Evolutionary conservation across 2,888 invertebrate genomes (phyloP).

Genomic region (Nephrocerus scutellatus): DNA sequence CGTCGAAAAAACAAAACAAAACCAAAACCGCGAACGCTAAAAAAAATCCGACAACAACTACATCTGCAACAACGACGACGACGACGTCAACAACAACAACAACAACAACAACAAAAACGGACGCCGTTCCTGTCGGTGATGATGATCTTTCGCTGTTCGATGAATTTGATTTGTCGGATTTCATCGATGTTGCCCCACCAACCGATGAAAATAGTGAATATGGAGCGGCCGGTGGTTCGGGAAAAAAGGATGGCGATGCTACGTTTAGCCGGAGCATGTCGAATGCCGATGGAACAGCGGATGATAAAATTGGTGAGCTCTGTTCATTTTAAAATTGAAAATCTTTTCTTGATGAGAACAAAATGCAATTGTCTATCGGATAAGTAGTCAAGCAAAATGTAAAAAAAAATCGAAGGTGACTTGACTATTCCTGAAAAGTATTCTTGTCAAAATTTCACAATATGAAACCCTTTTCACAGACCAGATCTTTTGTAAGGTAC

Average conservation of each 20-base stretch:
- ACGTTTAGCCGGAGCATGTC: slow-evolving; percentile 73
- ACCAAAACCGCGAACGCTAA: slow-evolving; percentile 24
- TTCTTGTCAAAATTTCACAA: slow-evolving; percentile 1
- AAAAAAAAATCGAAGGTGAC: too few species aligned
- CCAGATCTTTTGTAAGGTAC: too few species aligned
- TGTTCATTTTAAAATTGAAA: neutral
- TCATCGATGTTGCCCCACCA: slow-evolving; percentile 42
- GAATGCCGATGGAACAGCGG: slow-evolving; percentile 72
- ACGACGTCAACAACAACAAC: slow-evolving; percentile 46
- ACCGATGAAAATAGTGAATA: slow-evolving; percentile 44
- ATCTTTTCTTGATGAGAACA: neutral
- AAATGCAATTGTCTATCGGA: neutral
- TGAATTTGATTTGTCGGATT: slow-evolving; percentile 43
- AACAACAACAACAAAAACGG: slow-evolving; percentile 25
- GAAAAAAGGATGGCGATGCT: slow-evolving; percentile 33
- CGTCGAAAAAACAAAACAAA: slow-evolving; percentile 35
- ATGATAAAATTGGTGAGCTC: slow-evolving; percentile 71
- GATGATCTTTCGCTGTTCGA: slow-evolving; percentile 37
- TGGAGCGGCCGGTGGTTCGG: slow-evolving; percentile 40
- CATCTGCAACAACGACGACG: slow-evolving; percentile 29
- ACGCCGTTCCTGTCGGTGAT: slow-evolving; percentile 21
- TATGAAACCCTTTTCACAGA: neutral
- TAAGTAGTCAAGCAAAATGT: neutral
- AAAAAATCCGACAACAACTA: slow-evolving; percentile 29
- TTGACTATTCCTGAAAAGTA: too few species aligned